Conservation (phyloP, 2,113 vertebrate genomes). For the Mustelus asterias region DNA sequence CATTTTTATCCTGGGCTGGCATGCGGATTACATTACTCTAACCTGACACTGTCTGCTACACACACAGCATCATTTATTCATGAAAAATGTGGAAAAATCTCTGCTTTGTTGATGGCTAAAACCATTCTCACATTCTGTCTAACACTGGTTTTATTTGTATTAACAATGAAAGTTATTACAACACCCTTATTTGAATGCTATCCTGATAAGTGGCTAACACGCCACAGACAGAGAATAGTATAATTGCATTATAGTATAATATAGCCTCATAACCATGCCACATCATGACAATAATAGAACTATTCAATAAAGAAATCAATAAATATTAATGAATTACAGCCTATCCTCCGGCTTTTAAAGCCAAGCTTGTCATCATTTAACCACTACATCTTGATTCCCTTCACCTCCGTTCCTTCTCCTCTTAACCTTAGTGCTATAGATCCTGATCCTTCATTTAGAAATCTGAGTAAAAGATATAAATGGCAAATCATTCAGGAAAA, state of each 20-base stretch:
- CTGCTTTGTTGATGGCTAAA: background rate
- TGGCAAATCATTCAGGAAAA: background rate
- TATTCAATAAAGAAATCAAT: background rate
- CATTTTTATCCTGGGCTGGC: constrained; percentile 38
- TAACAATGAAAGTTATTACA: constrained; percentile 15
- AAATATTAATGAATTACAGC: background rate
- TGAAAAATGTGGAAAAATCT: constrained; percentile 23
- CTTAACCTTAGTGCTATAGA: background rate
- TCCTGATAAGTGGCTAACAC: background rate
- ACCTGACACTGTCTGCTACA: constrained; percentile 33
- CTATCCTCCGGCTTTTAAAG: background rate
- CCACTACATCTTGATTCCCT: background rate
- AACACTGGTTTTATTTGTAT: constrained; percentile 18
- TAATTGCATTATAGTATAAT: background rate
- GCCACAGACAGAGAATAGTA: background rate
- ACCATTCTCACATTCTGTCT: background rate
- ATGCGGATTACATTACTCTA: constrained; percentile 40
- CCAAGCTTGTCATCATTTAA: background rate
- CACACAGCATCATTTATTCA: constrained; percentile 32
- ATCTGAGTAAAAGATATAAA: background rate
- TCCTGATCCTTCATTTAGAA: background rate
- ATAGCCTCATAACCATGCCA: background rate
- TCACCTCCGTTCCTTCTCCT: background rate
- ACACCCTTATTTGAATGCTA: background rate
- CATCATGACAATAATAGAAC: background rate